phyloP scores from a whole-genome alignment of 2,888 invertebrate species.

The Drosophila paramelanica region DNA sequence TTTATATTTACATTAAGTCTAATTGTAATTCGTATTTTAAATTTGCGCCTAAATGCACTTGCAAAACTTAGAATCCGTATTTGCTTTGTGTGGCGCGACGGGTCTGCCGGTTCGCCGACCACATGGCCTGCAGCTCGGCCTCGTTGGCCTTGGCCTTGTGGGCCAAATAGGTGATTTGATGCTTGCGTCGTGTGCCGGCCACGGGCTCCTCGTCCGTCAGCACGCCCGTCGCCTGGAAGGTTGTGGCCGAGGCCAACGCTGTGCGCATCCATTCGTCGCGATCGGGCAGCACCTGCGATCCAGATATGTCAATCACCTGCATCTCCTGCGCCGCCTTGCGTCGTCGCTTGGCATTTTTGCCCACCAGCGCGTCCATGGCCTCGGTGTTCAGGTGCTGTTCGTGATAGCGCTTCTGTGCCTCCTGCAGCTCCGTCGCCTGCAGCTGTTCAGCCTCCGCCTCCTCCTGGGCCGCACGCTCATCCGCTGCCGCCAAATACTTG shows the following conservation, averaged over 20 bases:
- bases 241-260: conserved; percentile 90
- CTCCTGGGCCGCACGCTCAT: conserved; percentile 14
- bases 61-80: conserved; percentile 92
- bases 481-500: conserved; percentile 59
- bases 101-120: conserved; percentile 94
- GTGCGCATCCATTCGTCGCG: conserved; percentile 93
- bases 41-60: conserved; percentile 29
- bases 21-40: conserved; percentile 28
- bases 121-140: conserved; percentile 95
- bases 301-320: conserved; percentile 93
- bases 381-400: conserved; percentile 66
- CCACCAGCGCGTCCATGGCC: conserved; percentile 88
- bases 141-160: conserved; percentile 97
- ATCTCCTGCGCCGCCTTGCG: conserved; percentile 86
- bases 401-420: conserved; percentile 68
- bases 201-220: conserved; percentile 85
- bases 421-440: conserved; percentile 46
- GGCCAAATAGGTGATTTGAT: conserved; percentile 98
- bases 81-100: conserved; percentile 96
- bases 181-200: conserved; percentile 92
- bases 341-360: conserved; percentile 87
- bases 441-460: conserved; percentile 26
- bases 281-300: conserved; percentile 92
- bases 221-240: conserved; percentile 85
- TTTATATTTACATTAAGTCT: conserved; percentile 27